phyloP scores from a whole-genome alignment of 1,140 invertebrate genomes.

The Caenorhabditis latens region DNA sequence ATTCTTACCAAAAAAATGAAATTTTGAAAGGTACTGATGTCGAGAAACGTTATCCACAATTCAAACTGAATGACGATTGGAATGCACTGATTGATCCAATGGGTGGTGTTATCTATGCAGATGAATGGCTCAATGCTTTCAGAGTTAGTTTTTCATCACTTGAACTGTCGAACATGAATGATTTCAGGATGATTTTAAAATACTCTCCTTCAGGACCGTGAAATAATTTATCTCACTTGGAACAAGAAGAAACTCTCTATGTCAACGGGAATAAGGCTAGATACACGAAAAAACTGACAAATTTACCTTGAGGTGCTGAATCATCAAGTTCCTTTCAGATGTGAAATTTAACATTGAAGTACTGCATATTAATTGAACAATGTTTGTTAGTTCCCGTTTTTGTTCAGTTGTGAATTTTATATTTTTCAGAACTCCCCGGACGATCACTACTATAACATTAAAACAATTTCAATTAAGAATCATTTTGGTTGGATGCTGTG shows the following conservation, averaged over 20 bases:
- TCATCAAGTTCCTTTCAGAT: conserved; percentile 56
- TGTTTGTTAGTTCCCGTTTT: background rate
- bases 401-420: background rate
- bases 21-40: conserved; percentile 37
- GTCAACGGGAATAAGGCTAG: conserved; percentile 14
- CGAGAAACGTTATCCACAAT: conserved; percentile 50
- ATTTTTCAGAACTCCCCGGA: conserved; percentile 45
- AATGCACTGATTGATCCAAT: conserved; percentile 59
- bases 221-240: background rate
- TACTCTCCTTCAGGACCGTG: too few relatives aligned
- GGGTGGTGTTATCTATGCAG: conserved; percentile 62
- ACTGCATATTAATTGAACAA: background rate
- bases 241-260: background rate
- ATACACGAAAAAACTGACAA: conserved; percentile 48
- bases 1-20: conserved; percentile 26
- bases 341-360: conserved; percentile 56
- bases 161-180: background rate
- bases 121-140: conserved; percentile 63
- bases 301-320: conserved; percentile 60
- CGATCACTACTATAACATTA: conserved; percentile 57
- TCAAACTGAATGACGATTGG: conserved; percentile 36
- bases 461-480: conserved; percentile 14
- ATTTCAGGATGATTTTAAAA: too few relatives aligned
- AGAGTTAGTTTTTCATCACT: background rate
- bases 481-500: conserved; percentile 57